These are phyloP conservation scores for Drosophila dives DNA, from an alignment of 2,888 invertebrate species.

Conservation along the genomic window DNA sequence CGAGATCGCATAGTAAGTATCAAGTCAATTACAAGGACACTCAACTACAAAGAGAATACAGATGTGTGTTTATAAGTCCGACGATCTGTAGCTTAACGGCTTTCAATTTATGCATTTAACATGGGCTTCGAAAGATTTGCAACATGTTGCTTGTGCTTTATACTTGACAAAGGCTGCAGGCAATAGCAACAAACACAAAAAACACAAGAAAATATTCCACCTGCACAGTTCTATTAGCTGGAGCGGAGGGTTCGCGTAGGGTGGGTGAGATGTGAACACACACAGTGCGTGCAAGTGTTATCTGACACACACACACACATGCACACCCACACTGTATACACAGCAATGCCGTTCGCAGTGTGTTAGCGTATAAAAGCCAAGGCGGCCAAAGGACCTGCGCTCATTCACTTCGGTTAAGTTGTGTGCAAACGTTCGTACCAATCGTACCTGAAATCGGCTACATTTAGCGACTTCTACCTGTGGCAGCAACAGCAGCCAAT, in stretches of 20 bases:
- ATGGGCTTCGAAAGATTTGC: slow-evolving; percentile 5
- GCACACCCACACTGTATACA: slow-evolving; percentile 8
- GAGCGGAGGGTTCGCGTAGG: slow-evolving; percentile 16
- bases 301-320: slow-evolving; percentile 41
- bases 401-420: slow-evolving; percentile 74
- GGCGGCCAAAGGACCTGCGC: slow-evolving; percentile 64
- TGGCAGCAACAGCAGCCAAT: slow-evolving; percentile 38
- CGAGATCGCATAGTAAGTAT: not conserved
- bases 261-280: slow-evolving; percentile 16
- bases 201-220: slow-evolving; percentile 9
- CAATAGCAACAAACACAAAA: slow-evolving; percentile 36
- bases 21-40: not conserved
- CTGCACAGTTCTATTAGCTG: slow-evolving; percentile 11
- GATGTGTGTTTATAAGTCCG: not conserved
- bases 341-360: slow-evolving; percentile 28
- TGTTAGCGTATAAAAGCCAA: slow-evolving; percentile 71
- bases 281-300: slow-evolving; percentile 39
- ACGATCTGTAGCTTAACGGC: slow-evolving; percentile 28
- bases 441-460: slow-evolving; percentile 25
- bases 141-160: slow-evolving; percentile 36
- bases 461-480: slow-evolving; percentile 43
- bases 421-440: slow-evolving; percentile 58
- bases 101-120: slow-evolving; percentile 28
- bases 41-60: not conserved
- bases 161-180: slow-evolving; percentile 22